Evolutionary conservation across 2,888 invertebrate genomes (phyloP).

Genomic region (Hemithea aestivaria): DNA sequence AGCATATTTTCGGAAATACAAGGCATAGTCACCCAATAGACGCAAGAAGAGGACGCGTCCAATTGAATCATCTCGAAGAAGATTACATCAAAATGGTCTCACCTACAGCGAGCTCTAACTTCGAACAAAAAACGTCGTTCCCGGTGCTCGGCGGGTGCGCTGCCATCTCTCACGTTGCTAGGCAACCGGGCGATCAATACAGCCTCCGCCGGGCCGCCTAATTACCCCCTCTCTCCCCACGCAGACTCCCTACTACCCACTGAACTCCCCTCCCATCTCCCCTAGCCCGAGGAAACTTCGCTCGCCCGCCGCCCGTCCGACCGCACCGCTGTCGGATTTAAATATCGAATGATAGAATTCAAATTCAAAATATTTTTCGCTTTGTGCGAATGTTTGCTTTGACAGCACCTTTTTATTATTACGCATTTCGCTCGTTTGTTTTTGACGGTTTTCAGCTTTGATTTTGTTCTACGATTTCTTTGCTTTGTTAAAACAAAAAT

Average conservation of each 20-base stretch:
- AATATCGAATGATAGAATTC: constrained; percentile 78
- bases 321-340: constrained; percentile 65
- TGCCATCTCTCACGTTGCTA: constrained; percentile 76
- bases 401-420: constrained; percentile 34
- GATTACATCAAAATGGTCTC: constrained; percentile 73
- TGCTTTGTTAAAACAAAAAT: background rate
- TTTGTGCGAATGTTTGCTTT: constrained; percentile 65
- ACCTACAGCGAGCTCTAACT: constrained; percentile 54
- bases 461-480: background rate
- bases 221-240: constrained; percentile 53
- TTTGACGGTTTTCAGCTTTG: constrained; percentile 3
- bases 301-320: constrained; percentile 55
- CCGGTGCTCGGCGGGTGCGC: constrained; percentile 60
- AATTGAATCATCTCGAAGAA: constrained; percentile 66
- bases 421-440: constrained; percentile 14
- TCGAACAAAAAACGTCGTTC: constrained; percentile 66
- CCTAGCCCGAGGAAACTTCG: constrained; percentile 50
- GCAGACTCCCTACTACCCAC: constrained; percentile 28
- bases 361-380: constrained; percentile 68
- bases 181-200: constrained; percentile 75
- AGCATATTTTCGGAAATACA: too few species aligned
- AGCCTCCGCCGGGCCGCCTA: constrained; percentile 78
- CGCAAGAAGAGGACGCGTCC: constrained; percentile 47
- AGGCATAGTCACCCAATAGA: constrained; percentile 30
- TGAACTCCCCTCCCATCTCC: constrained; percentile 28